phyloP scores from a whole-genome alignment of 2,113 vertebrate species.

The Hippocampus zosterae region DNA sequence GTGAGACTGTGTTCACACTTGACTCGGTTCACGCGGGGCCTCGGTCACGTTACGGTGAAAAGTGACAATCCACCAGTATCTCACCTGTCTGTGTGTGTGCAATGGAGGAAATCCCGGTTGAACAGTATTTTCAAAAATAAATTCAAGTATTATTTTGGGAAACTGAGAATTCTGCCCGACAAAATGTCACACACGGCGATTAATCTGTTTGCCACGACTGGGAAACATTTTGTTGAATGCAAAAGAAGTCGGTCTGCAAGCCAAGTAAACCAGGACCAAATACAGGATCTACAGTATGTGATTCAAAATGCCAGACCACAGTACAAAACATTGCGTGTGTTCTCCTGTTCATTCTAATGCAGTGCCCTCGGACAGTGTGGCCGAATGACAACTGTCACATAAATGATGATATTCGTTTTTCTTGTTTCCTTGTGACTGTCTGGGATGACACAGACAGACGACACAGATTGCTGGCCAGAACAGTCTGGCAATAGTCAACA shows the following conservation, averaged over 20 bases:
- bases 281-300: not conserved
- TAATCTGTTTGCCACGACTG: too few relatives aligned
- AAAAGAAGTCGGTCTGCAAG: not conserved
- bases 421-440: not conserved
- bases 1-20: not conserved
- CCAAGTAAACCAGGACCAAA: not conserved
- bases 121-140: too few relatives aligned
- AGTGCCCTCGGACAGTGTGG: not conserved
- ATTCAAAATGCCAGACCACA: not conserved
- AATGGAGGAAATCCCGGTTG: not conserved
- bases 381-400: not conserved
- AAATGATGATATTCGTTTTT: not conserved
- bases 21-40: not conserved
- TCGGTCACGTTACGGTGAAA: not conserved
- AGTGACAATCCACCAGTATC: too few relatives aligned
- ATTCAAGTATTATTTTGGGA: too few relatives aligned
- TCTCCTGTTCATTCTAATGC: not conserved
- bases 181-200: not conserved
- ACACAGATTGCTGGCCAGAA: constrained; percentile 16
- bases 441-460: not conserved
- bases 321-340: too few relatives aligned
- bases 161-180: not conserved
- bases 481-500: constrained; percentile 11
- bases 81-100: not conserved
- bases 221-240: not conserved